These are phyloP conservation scores for Standfussiana lucernea DNA, from an alignment of 2,888 invertebrate species.

Conservation along the genomic window DNA sequence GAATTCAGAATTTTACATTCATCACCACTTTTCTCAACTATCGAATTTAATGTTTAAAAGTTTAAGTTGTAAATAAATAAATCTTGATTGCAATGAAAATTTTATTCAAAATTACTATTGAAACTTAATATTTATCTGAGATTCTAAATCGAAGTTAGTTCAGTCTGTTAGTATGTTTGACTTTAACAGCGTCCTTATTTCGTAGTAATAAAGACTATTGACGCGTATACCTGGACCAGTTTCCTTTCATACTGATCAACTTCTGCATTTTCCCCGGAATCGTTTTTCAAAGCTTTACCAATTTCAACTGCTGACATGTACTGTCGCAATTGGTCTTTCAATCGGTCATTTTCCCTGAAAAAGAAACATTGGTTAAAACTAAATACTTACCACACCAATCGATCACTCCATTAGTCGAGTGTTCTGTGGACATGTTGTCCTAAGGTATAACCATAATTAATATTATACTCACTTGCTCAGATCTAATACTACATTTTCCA, in stretches of 20 bases:
- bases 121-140: neutral
- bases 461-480: constrained; percentile 90
- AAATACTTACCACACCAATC: neutral
- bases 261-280: constrained; percentile 91
- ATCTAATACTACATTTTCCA: constrained; percentile 91
- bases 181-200: neutral
- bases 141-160: neutral
- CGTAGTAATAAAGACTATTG: neutral
- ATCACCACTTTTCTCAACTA: neutral
- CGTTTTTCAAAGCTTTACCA: constrained; percentile 94
- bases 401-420: neutral
- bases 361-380: constrained; percentile 7
- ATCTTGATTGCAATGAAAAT: neutral
- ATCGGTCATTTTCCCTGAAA: constrained; percentile 94
- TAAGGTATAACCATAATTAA: neutral
- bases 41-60: neutral
- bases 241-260: constrained; percentile 95
- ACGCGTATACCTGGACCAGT: constrained; percentile 93
- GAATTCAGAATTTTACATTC: neutral
- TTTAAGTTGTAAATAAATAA: neutral
- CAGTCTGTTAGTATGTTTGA: neutral
- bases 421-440: neutral
- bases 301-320: constrained; percentile 97
- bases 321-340: constrained; percentile 96
- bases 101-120: neutral